These are phyloP conservation scores for Plectropomus leopardus DNA, from an alignment of 2,113 vertebrate genomes.

Conservation along the genomic window DNA sequence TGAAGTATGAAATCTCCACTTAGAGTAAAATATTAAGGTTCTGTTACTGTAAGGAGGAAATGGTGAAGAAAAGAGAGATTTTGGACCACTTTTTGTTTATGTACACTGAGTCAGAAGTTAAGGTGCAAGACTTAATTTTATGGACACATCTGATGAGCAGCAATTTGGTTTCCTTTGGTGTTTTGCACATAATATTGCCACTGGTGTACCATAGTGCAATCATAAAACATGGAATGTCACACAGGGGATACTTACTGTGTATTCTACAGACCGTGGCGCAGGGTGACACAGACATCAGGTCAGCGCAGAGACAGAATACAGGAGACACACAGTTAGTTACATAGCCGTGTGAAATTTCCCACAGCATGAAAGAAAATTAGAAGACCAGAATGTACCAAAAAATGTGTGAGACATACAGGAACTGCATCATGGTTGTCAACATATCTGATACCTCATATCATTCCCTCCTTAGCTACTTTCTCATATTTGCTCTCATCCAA, in stretches of 20 bases:
- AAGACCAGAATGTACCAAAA: not conserved
- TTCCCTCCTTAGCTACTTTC: conserved; percentile 5
- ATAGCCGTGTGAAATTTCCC: not conserved
- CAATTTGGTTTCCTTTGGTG: not conserved
- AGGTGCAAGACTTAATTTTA: not conserved
- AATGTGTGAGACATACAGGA: not conserved
- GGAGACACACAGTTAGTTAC: conserved; percentile 39
- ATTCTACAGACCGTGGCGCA: conserved; percentile 86
- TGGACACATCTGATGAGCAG: not conserved
- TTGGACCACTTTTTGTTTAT: too few species aligned
- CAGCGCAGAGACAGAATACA: conserved; percentile 67
- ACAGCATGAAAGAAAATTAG: not conserved
- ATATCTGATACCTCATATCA: not conserved
- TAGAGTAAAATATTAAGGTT: too few species aligned
- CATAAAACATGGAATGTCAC: not conserved
- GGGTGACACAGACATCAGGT: conserved; percentile 62
- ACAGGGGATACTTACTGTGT: conserved; percentile 90
- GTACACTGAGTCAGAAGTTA: not conserved
- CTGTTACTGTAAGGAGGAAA: too few species aligned
- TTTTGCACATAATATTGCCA: not conserved
- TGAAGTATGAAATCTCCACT: too few species aligned
- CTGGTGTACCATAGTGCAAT: not conserved
- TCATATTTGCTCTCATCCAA: conserved; percentile 33
- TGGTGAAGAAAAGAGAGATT: too few species aligned
- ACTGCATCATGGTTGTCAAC: not conserved